Percentiles rank a stretch among this genome's conserved stretches.
Conservation (phyloP, 2,888 invertebrate genomes). For the Micoletzkya japonica region DNA sequence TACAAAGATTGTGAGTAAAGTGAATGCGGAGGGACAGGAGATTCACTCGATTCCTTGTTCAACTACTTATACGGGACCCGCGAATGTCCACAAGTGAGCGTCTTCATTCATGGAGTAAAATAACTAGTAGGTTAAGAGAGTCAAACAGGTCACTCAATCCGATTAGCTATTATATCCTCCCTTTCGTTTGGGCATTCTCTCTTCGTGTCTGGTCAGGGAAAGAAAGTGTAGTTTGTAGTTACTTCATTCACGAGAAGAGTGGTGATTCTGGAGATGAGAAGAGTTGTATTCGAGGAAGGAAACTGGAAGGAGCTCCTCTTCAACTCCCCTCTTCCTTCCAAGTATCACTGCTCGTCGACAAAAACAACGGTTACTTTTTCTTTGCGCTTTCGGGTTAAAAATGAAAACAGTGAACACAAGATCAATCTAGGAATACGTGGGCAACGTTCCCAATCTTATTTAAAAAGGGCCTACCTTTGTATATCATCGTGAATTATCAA, state of each 20-base stretch:
- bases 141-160: not conserved
- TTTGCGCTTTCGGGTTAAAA: too few relatives aligned
- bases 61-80: constrained; percentile 47
- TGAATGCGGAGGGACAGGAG: too few relatives aligned
- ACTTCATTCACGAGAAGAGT: constrained; percentile 31
- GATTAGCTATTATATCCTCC: not conserved
- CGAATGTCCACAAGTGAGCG: constrained; percentile 33
- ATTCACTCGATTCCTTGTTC: constrained; percentile 50
- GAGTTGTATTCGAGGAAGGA: not conserved
- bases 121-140: too few relatives aligned
- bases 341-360: too few relatives aligned
- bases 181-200: not conserved
- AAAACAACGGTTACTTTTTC: too few relatives aligned
- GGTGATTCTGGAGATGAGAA: too few relatives aligned
- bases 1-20: too few relatives aligned
- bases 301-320: too few relatives aligned
- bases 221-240: constrained; percentile 14
- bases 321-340: too few relatives aligned
- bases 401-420: too few relatives aligned
- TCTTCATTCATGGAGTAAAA: not conserved
- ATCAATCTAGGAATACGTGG: not conserved
- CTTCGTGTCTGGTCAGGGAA: not conserved
- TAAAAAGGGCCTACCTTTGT: too few relatives aligned
- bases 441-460: not conserved
- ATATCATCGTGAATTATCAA: too few relatives aligned